phyloP scores from a whole-genome alignment of 2,113 vertebrate species.

The Phylloscopus whistleri region DNA sequence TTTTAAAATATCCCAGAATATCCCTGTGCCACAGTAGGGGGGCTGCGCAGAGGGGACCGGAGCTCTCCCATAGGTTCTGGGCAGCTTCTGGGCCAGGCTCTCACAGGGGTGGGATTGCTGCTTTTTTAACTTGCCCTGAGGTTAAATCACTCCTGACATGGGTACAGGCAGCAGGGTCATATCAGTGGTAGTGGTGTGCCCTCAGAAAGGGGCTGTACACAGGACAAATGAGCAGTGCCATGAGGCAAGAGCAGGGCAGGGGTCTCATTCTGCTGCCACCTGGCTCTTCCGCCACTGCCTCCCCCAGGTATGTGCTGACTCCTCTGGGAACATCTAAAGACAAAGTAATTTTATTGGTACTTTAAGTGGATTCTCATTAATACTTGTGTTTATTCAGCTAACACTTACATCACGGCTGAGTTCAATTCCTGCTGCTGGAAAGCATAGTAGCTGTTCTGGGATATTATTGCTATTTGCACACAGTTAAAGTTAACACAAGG shows the following conservation, averaged over 20 bases:
- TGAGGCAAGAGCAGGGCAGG: neutral
- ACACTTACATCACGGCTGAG: neutral
- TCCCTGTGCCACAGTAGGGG: neutral
- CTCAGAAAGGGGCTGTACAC: accelerated
- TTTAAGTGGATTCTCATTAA: neutral
- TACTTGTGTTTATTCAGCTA: neutral
- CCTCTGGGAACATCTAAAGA: neutral
- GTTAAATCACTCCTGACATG: neutral
- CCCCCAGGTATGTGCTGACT: accelerated
- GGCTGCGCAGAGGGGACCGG: accelerated
- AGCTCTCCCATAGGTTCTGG: accelerated
- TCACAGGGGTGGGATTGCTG: neutral
- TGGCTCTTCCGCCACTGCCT: accelerated
- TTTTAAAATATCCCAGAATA: neutral
- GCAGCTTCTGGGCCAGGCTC: neutral
- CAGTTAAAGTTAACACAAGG: neutral
- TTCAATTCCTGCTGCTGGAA: neutral
- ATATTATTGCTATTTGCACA: neutral
- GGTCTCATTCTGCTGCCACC: accelerated
- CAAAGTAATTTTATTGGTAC: neutral
- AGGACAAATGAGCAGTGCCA: accelerated
- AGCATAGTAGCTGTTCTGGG: neutral
- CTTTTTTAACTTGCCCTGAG: neutral
- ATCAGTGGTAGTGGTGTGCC: neutral
- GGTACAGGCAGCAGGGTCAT: accelerated